These are phyloP conservation scores for Spinus olivaceus DNA, from an alignment of 2,797 vertebrate species.

Conservation along the genomic window DNA sequence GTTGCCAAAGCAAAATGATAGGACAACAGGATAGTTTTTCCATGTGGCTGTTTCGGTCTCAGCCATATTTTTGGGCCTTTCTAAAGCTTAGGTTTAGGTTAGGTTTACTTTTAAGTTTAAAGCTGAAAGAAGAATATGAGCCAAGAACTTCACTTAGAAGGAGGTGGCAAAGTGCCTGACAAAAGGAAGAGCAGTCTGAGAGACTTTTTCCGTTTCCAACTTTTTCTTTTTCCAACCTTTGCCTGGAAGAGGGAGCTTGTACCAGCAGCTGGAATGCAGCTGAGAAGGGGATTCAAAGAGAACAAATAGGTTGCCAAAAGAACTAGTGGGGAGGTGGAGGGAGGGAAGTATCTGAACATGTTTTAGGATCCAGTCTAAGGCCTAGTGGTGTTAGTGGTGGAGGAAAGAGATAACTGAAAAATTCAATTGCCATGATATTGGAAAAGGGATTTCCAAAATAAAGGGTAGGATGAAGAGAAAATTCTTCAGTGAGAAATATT, in stretches of 20 bases:
- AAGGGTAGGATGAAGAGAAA: not conserved
- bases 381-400: not conserved
- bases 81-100: not conserved
- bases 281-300: not conserved
- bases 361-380: not conserved
- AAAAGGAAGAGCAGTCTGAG: not conserved
- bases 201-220: not conserved
- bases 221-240: not conserved
- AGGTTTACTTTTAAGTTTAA: not conserved
- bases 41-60: not conserved
- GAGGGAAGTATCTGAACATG: not conserved
- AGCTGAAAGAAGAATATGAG: not conserved
- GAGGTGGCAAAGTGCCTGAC: not conserved
- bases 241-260: not conserved
- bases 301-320: not conserved
- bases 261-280: not conserved
- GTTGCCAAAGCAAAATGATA: not conserved
- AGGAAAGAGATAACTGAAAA: not conserved
- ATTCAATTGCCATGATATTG: not conserved
- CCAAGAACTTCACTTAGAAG: not conserved
- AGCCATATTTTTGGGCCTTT: not conserved
- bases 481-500: not conserved
- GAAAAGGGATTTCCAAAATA: not conserved
- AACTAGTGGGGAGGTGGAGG: accelerated
- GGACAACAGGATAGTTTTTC: not conserved